A percentile compares a stretch with the other conserved stretches of the same genome.
These are phyloP conservation scores for Scaptomyza hsui DNA, from an alignment of 1,140 invertebrate genomes.

Conservation along the genomic window DNA sequence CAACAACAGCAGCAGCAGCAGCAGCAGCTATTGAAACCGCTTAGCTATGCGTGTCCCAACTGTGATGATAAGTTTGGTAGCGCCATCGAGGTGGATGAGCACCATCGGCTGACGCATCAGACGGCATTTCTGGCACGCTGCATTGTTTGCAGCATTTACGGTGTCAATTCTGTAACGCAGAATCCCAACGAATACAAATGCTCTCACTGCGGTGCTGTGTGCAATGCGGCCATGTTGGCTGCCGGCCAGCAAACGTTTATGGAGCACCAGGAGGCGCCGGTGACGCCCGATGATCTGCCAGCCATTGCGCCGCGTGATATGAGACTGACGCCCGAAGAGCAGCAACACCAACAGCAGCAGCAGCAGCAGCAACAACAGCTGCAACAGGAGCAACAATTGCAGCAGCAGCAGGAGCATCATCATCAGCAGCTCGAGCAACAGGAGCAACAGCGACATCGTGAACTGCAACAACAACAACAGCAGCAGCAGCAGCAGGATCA, in stretches of 20 bases:
- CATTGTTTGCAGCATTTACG: slow-evolving; percentile 74
- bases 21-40: slow-evolving; percentile 56
- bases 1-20: slow-evolving; percentile 61
- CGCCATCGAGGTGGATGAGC: slow-evolving; percentile 73
- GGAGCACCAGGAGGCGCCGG: slow-evolving; percentile 75
- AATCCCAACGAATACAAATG: slow-evolving; percentile 82
- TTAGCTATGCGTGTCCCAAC: slow-evolving; percentile 70
- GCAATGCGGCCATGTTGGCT: slow-evolving; percentile 68
- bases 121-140: slow-evolving; percentile 76
- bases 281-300: slow-evolving; percentile 77
- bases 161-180: slow-evolving; percentile 71
- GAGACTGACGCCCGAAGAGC: slow-evolving; percentile 79
- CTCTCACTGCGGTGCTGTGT: slow-evolving; percentile 72
- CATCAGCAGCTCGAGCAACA: slow-evolving; percentile 53
- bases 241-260: slow-evolving; percentile 74
- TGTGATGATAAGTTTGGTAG: slow-evolving; percentile 81
- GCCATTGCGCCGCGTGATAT: slow-evolving; percentile 79
- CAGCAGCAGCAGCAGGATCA: slow-evolving; percentile 49
- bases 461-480: slow-evolving; percentile 49
- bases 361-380: slow-evolving; percentile 50
- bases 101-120: slow-evolving; percentile 76
- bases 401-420: slow-evolving; percentile 50
- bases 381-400: slow-evolving; percentile 50
- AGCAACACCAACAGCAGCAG: slow-evolving; percentile 71
- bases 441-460: slow-evolving; percentile 57